Conservation (phyloP, 2,797 vertebrate genomes). For the Pseudochaenichthys georgianus region DNA sequence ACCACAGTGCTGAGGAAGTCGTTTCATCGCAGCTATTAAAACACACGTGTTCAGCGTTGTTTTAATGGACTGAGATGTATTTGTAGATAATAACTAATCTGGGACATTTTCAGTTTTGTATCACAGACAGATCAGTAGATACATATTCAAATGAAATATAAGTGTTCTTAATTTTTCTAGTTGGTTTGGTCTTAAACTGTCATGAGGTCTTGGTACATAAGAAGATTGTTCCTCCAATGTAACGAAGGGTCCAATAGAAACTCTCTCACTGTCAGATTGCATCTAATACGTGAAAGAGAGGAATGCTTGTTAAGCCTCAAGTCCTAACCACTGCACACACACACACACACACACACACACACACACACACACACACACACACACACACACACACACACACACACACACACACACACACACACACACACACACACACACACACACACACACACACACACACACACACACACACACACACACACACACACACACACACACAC, state of each 20-base stretch:
- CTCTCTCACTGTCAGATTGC: conserved; percentile 52
- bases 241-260: conserved; percentile 32
- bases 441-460: neutral
- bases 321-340: neutral
- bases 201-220: conserved; percentile 4
- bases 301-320: conserved; percentile 24
- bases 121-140: too few relatives aligned
- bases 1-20: neutral
- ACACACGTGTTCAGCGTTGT: neutral
- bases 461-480: neutral
- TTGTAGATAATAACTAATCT: conserved; percentile 7
- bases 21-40: neutral
- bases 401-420: conserved; percentile 2
- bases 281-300: conserved; percentile 42
- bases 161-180: too few relatives aligned
- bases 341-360: neutral
- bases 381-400: conserved; percentile 3
- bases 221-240: conserved; percentile 16
- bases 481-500: conserved; percentile 33
- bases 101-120: neutral
- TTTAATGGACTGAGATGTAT: conserved; percentile 10
- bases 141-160: too few relatives aligned
- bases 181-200: conserved; percentile 1
- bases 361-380: neutral
- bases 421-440: conserved; percentile 10